phyloP scores from a whole-genome alignment of 2,797 vertebrate species.

The Nothura maculosa region DNA sequence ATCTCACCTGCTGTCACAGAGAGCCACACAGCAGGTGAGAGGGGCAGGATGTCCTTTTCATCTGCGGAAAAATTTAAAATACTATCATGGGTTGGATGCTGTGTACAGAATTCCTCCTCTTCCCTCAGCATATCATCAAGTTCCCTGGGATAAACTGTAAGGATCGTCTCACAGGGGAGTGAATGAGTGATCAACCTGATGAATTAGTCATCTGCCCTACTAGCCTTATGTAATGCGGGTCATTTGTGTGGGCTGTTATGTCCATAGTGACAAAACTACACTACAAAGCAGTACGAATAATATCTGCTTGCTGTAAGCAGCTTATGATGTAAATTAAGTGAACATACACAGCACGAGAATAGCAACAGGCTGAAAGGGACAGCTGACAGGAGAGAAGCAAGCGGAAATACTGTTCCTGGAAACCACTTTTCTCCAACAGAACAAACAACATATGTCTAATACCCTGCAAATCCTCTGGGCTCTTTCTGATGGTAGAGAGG shows the following conservation, averaged over 20 bases:
- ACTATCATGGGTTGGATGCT: not conserved
- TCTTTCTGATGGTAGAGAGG: not conserved
- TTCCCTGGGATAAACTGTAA: not conserved
- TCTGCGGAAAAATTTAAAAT: not conserved
- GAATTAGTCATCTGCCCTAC: not conserved
- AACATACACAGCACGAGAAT: not conserved
- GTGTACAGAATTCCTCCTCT: not conserved
- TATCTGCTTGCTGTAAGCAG: not conserved
- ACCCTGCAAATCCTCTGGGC: not conserved
- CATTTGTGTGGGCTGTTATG: not conserved
- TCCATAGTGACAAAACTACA: not conserved
- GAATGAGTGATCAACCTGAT: not conserved
- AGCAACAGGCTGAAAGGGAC: slow-evolving; percentile 9
- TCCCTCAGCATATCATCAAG: not conserved
- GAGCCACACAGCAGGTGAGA: not conserved
- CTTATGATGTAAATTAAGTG: not conserved
- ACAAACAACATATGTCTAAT: not conserved
- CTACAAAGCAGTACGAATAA: not conserved
- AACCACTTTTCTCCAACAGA: not conserved
- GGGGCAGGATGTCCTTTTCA: not conserved
- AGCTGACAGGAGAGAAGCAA: not conserved
- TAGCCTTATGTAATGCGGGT: not conserved
- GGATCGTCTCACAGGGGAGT: not conserved
- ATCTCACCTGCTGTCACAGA: not conserved
- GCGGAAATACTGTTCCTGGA: slow-evolving; percentile 21